These are phyloP conservation scores for Parnassius orleans DNA, from an alignment of 2,888 invertebrate species.

Conservation along the genomic window DNA sequence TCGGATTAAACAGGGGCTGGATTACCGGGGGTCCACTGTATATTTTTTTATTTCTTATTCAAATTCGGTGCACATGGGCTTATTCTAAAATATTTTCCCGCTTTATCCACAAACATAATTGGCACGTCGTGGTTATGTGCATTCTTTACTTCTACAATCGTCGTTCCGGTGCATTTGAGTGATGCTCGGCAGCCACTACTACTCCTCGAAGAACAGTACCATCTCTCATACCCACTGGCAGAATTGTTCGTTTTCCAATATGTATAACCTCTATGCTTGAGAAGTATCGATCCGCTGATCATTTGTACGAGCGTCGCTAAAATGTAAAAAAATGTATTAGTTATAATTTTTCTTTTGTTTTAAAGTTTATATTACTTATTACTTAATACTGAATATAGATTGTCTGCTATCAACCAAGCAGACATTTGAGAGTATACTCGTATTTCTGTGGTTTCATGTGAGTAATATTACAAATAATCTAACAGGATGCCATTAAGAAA, in stretches of 20 bases:
- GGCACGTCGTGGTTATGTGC: conserved; percentile 35
- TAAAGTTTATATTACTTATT: not conserved
- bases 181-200: conserved; percentile 31
- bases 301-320: conserved; percentile 28
- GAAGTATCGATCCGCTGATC: conserved; percentile 24
- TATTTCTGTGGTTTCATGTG: too few species aligned
- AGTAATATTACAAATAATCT: too few species aligned
- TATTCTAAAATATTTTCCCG: conserved; percentile 14
- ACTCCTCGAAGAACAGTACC: conserved; percentile 32
- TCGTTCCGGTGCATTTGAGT: conserved; percentile 26
- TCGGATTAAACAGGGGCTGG: too few species aligned
- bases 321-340: conserved; percentile 1
- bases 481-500: too few species aligned
- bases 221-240: conserved; percentile 11
- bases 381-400: too few species aligned
- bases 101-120: not conserved
- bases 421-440: too few species aligned
- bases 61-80: not conserved
- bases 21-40: too few species aligned
- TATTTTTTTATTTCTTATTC: too few species aligned
- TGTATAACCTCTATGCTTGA: conserved; percentile 28
- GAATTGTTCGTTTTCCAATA: conserved; percentile 29
- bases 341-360: not conserved
- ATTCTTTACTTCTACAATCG: conserved; percentile 23
- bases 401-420: too few species aligned